Evolutionary conservation across 2,113 vertebrate species (phyloP), one percentile per base, ranked within the genome.

Genomic region (Grantiella picta): DNA sequence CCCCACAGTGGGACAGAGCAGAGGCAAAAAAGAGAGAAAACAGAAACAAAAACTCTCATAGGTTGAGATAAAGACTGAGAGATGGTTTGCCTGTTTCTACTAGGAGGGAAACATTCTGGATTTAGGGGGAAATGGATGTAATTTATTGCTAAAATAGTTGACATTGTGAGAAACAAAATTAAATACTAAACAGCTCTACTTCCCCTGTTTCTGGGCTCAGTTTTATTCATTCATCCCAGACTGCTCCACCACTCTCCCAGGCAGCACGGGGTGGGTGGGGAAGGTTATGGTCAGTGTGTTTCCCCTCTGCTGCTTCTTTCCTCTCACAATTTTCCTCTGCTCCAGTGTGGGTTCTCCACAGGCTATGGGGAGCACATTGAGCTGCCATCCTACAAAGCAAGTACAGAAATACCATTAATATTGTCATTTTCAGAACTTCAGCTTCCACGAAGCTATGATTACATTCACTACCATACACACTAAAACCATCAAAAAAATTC

Each of bases 241-340:
- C 10, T 27, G 3, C 10, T 35, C 20, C 57, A 23, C 35, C 14
- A 4, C 33, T 68, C 28, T 28, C 12, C 15, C 64, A 57, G 47
- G 47, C 24, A 69, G 40, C 0, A 1, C 40, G 36, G 14, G 35
- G 27, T 1, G 10, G 8, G 6, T 38, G 47, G 14, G 56, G 35
- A 79, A 23, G 18, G 20, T 38, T 72, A 0, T 68, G 24, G 6
- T 61, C 47, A 1, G 8, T 6, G 15, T 9, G 4, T 22, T 59
- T 59, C 21, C 29, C 12, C 19, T 66, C n/a, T 88, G 65, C 84
- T 82, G 19, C 52, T 54, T 7, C 15, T 82, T 52, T 52, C 49
- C 36, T 40, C 29, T 40, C 25, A 8, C 24, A 12, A 12, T 65
- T 71, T 59, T 40, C 21, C 44, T 77, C 23, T 65, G 29, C 45